Percentiles rank a stretch among this genome's conserved stretches.
phyloP scores from a whole-genome alignment of 2,888 invertebrate species.

The Amphipyra berbera region DNA sequence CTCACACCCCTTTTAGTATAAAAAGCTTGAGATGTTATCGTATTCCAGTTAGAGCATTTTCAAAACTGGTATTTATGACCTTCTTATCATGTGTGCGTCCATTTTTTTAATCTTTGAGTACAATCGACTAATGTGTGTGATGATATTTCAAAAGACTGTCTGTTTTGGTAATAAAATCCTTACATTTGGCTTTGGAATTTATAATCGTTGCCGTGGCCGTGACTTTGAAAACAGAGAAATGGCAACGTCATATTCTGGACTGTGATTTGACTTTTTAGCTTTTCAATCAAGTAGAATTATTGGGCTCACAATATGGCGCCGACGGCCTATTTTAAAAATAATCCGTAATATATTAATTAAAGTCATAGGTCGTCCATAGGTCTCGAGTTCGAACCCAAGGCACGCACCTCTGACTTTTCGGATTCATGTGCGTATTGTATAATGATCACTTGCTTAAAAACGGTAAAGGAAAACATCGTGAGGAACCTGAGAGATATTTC shows the following conservation, averaged over 20 bases:
- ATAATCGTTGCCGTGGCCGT: constrained; percentile 32
- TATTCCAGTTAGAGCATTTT: constrained; percentile 75
- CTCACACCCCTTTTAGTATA: constrained; percentile 77
- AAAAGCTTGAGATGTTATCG: constrained; percentile 76
- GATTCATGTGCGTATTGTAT: no score
- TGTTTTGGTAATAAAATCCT: constrained; percentile 40
- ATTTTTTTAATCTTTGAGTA: constrained; percentile 60
- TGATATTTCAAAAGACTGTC: constrained; percentile 55
- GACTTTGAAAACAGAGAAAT: constrained; percentile 46
- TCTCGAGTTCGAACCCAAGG: no score
- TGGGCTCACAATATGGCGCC: no score
- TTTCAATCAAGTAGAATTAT: not conserved
- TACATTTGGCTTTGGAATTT: constrained; percentile 25
- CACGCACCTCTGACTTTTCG: no score
- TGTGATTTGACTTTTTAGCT: not conserved
- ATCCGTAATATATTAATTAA: no score
- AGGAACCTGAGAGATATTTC: no score
- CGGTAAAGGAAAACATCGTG: no score
- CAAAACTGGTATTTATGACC: constrained; percentile 76
- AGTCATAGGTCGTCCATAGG: no score
- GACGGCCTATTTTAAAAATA: not conserved
- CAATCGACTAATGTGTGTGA: constrained; percentile 62
- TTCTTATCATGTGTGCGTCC: constrained; percentile 70
- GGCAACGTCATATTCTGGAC: constrained; percentile 29
- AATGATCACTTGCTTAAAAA: no score